Base-by-base conservation (phyloP, 1,140 invertebrate genomes). In the Leucophenga varia region DNA sequence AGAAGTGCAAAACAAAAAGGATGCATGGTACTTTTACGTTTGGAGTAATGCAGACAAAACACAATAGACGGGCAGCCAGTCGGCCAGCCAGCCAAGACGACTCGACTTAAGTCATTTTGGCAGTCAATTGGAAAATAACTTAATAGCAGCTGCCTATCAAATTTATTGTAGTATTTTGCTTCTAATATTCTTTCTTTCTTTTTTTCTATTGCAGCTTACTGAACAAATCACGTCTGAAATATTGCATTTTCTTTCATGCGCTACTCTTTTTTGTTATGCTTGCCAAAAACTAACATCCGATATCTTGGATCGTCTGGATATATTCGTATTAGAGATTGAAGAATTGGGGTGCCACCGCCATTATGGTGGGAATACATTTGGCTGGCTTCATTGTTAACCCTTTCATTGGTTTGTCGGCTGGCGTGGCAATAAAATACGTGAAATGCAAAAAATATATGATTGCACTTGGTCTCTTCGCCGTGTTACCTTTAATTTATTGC, bases 241-340 rank as follows among this genome's bases (percentile, higher is more conserved):
- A 88, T 76, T 93, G 90, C 79, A 90, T 95, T 77, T 93, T 93
- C 80, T 89, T 91, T 77, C 94, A 97, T 75, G 88, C 90, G 71
- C 76, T 95, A 39, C 79, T 97, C 49, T 92, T 94, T 72, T 85
- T 94, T 74, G 81, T 86, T 48, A 94, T 97, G 90, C 75, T 95
- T 64, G 85, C 91, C 42, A 97, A 97, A n/a, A n/a, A 78, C 79
- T 97, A 55, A 89, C 87, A 36, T 89, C 91, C 30, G 91, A 95
- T 76, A 89, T 96, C 64, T 81, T 96, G 64, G 93, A 95, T 78
- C 85, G 85, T 75, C 81, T 95, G 63, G 92, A 95, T 77, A 89
- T 96, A 75, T 95, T 96, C 78, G 90, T 95, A 63, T 79, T 96
- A 67, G 90, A 94, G 81, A 88, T 96, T 71, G 92, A 95, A 80